Base-by-base conservation (phyloP, 2,888 invertebrate genomes). In the Oscheius myriophilus region DNA sequence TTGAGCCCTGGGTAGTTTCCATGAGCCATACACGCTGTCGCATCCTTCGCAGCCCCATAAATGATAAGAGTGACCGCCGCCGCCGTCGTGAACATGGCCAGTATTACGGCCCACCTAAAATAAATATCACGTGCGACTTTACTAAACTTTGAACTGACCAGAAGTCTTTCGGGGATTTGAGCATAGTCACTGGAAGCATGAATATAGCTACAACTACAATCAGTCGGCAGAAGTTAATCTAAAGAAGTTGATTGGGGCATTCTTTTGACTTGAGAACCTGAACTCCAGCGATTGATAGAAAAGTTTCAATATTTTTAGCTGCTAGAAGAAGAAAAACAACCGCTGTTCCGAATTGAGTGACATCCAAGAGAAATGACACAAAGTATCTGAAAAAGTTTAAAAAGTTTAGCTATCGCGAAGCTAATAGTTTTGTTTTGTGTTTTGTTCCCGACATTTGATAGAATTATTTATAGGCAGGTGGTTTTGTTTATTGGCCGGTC, bases 141-240 rank as follows among this genome's bases (percentile, higher is more conserved):
- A 16, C n/a, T n/a, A n/a, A n/a, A n/a, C n/a, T n/a, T 11, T 25
- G 14, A 11, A 14, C 26, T 41, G 9, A 83, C 84, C 84, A 84
- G 70, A 84, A 84, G 43, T 84, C 84, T 67, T 84, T 84, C 3
- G 84, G 84, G 14, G 78, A 77, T 57, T 82, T 83, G 25, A 84
- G 79, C 67, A 84, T 70, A 3, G 83, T 84, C 58, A 83, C 75
- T n/a, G 84, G 84, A 49, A 83, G 75, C 52, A 84, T 79, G 54
- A 81, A 70, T 2, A 79, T 49, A 11, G 82, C 81, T 41, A 84
- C 83, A 43, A 82, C 67, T 4, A 79, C 51, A 41, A 84, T 76
- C 68, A 84, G 65, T 45, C 73, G 75, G 59, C 83, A 84, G 76
- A 84, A 84, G 55, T 77, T 59, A 61, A 74, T 39, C 75, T 73